A percentile compares a stretch with the other conserved stretches of the same genome.
Evolutionary conservation across 1,140 invertebrate species (phyloP).

Genomic region (Eupristina koningsbergeri): DNA sequence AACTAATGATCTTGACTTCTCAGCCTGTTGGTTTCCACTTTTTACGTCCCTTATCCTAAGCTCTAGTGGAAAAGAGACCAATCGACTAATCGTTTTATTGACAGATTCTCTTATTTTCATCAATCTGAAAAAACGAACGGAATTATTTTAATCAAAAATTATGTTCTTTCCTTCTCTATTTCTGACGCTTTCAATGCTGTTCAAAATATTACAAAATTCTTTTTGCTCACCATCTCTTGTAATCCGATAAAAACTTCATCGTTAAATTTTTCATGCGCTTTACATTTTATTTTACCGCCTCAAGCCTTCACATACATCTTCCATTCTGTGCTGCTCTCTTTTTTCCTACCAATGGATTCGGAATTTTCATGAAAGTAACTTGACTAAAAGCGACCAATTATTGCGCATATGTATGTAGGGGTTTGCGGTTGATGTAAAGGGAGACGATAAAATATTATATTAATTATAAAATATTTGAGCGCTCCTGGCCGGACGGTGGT

Average conservation of each 20-base stretch:
- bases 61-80: not conserved
- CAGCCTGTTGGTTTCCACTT: not conserved
- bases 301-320: not conserved
- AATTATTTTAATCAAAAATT: slow-evolving; percentile 54
- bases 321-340: not conserved
- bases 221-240: not conserved
- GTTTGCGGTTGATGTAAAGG: not conserved
- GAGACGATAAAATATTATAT: slow-evolving; percentile 64
- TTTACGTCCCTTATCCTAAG: not conserved
- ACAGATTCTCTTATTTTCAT: not conserved
- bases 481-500: not conserved
- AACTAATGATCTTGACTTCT: slow-evolving; percentile 45
- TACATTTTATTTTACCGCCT: not conserved
- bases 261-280: slow-evolving; percentile 35
- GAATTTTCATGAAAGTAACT: slow-evolving; percentile 64
- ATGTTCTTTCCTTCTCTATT: not conserved
- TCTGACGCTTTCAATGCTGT: not conserved
- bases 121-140: slow-evolving; percentile 4
- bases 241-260: slow-evolving; percentile 45
- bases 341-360: slow-evolving; percentile 44
- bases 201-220: slow-evolving; percentile 21
- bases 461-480: slow-evolving; percentile 65
- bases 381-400: slow-evolving; percentile 46
- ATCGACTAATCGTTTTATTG: slow-evolving; percentile 31
- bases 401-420: not conserved